phyloP scores from a whole-genome alignment of 2,113 vertebrate species.

The Dissostichus mawsoni region DNA sequence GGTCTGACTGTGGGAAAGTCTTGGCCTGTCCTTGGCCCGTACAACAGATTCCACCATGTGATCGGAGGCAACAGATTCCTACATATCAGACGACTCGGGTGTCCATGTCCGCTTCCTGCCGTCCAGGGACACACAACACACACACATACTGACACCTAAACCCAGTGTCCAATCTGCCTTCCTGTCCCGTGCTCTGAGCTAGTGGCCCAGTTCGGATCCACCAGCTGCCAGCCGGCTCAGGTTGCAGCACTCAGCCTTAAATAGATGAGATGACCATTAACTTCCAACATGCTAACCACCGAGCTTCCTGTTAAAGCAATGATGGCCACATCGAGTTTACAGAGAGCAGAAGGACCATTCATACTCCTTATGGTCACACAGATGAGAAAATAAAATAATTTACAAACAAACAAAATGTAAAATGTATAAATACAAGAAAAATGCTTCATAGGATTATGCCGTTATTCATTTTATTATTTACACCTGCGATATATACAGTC shows the following conservation, averaged over 20 bases:
- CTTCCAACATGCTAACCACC: conserved; percentile 60
- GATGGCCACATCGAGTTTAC: conserved; percentile 45
- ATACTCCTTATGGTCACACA: neutral
- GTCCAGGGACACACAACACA: conserved; percentile 36
- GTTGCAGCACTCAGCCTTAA: conserved; percentile 73
- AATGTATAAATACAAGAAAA: neutral
- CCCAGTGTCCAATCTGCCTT: conserved; percentile 57
- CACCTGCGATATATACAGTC: neutral
- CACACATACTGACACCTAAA: conserved; percentile 63
- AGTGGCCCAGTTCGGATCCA: conserved; percentile 49
- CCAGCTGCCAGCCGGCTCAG: conserved; percentile 73
- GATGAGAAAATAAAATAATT: conserved; percentile 1
- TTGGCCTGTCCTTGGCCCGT: conserved; percentile 71
- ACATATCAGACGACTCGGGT: conserved; percentile 72
- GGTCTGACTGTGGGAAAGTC: conserved; percentile 73
- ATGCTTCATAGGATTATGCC: neutral
- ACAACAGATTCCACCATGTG: conserved; percentile 67
- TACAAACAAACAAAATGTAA: neutral
- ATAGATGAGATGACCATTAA: conserved; percentile 73
- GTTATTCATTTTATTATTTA: neutral
- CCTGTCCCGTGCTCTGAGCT: conserved; percentile 53
- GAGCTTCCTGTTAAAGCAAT: conserved; percentile 71
- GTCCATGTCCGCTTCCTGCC: conserved; percentile 75
- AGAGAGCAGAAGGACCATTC: conserved; percentile 13
- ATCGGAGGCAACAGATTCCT: conserved; percentile 73